Evolutionary conservation across 2,113 vertebrate genomes (phyloP), one percentile per base, ranked within the genome.

Genomic region (Hiodon tergisus): DNA sequence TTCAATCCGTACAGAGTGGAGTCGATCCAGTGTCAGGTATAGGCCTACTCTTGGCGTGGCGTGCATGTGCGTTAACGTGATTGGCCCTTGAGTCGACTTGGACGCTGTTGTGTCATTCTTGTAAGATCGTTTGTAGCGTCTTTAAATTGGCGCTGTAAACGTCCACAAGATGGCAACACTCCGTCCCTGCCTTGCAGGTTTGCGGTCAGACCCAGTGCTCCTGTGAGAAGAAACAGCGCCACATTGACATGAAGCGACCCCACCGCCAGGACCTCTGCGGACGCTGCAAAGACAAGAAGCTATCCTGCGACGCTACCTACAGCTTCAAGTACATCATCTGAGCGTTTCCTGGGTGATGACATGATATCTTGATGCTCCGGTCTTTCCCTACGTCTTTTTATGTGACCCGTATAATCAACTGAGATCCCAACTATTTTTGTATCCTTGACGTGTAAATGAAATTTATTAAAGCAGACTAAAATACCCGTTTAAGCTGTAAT

Each of bases 1-100:
- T 95, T 94, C 82, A 98, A 98, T 84, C 96, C 96, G 17, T 99
- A 97, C 75, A 87, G 90, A 84, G 96, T 99, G 83, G 96, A 99
- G 88, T 88, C 93, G 3, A 95, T 98, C 84, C 90, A 95, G 58
- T 99, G 96, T 87, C 94, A 94, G 93, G 97, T 96, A 69, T 50
- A 2, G 13, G 4, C 5, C 60, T 51, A 5, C 6, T 46, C 0
- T n/a, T 14, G 3, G 4, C 47, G 7, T 5, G 10, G 13, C 13
- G 6, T 59, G 54, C 48, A 59, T 16, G 31, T 59, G 7, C 0
- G 4, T 17, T 4, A 31, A 69, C 14, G 7, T 9, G 8, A 31
- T 8, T 2, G 6, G 0, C 9, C 16, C 16, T 0, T 5, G 2
- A 3, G 14, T 7, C 6, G 13, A 59, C 16, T 31, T 71, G 31